phyloP scores from a whole-genome alignment of 1,140 invertebrate genomes.

The Trachymyrmex septentrionalis region DNA sequence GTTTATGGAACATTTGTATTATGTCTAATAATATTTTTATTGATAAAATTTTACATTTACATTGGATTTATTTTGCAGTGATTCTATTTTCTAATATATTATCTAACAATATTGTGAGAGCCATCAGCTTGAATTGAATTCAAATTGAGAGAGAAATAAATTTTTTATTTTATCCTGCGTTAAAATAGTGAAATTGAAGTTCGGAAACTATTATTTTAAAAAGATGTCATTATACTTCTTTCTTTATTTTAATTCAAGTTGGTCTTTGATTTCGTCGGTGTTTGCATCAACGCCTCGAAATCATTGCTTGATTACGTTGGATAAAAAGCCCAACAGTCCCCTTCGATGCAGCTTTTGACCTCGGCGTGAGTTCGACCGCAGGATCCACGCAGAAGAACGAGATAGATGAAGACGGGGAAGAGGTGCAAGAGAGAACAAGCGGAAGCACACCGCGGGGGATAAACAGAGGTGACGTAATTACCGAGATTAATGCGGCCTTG shows the following conservation, averaged over 20 bases:
- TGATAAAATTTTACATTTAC: not conserved
- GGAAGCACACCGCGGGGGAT: slow-evolving; percentile 71
- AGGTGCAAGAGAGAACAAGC: slow-evolving; percentile 27
- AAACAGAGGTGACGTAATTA: slow-evolving; percentile 84
- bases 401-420: slow-evolving; percentile 12
- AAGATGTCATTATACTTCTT: not conserved
- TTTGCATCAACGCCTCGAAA: slow-evolving; percentile 61
- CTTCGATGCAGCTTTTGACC: slow-evolving; percentile 61
- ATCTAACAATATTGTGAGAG: not conserved
- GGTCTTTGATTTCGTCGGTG: slow-evolving; percentile 35
- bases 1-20: not conserved
- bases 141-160: not conserved
- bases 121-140: slow-evolving; percentile 11
- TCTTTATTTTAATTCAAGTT: not conserved
- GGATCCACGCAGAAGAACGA: slow-evolving; percentile 39
- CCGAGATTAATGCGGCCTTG: slow-evolving; percentile 82
- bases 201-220: not conserved
- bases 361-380: slow-evolving; percentile 62
- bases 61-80: not conserved
- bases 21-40: slow-evolving; percentile 4
- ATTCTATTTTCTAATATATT: not conserved
- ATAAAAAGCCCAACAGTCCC: slow-evolving; percentile 69
- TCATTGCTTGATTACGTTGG: slow-evolving; percentile 67
- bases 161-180: not conserved
- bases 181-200: not conserved